Evolutionary conservation across 1,140 invertebrate genomes (phyloP), one percentile per base, ranked within the genome.

Genomic region (Sinonovacula constricta): DNA sequence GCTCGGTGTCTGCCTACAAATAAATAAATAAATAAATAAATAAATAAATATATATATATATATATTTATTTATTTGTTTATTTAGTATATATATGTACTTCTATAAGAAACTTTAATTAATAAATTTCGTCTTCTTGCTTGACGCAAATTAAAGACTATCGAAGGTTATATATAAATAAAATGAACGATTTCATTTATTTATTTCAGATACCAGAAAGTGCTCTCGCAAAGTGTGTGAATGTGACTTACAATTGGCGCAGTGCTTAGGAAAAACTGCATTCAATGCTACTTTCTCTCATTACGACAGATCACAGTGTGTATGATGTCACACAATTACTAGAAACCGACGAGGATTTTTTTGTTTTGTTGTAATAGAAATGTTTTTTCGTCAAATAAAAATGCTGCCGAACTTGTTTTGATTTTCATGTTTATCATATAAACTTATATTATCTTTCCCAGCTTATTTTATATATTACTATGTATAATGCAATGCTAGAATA

Each of bases 151-250:
- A 24, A 30, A 4, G n/a, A n/a, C n/a, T n/a, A n/a, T n/a, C n/a
- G n/a, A n/a, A n/a, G n/a, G n/a, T n/a, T n/a, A n/a, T n/a, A n/a
- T n/a, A n/a, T n/a, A n/a, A n/a, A n/a, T n/a, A n/a, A n/a, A n/a
- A n/a, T n/a, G 7, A 2, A 63, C 5, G 3, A 14, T 45, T 65
- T 22, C 12, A 1, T 53, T 67, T 53, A 28, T 49, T 36, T 51
- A 7, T 75, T 74, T 45, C 75, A 83, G 82, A 83, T 63, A 53
- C 39, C 36, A 62, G 60, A 12, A 70, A 67, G 3, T 83, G 79
- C 56, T 63, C 79, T 12, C 69, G 82, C 10, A 78, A 67, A 45
- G 79, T 81, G 18, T 83, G 82, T 59, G 75, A 81, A 18, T 83
- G 82, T 51, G 82, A 81, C 31, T 59, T 83, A 7, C 14, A 63